Conservation (phyloP, 2,797 vertebrate genomes). For the Muscicapa comitata region DNA sequence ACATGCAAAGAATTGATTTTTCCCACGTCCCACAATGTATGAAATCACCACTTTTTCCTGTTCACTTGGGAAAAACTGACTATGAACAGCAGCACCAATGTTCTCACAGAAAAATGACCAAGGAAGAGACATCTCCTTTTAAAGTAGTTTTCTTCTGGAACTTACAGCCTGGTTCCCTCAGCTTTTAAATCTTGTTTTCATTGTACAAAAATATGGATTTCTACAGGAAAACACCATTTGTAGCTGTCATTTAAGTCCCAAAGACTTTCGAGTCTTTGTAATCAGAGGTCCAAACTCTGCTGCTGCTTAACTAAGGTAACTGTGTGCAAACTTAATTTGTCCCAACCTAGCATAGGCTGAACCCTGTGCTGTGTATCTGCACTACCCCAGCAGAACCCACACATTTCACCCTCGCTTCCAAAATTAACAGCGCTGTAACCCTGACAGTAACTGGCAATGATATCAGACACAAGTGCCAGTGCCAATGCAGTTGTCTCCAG, state of each 20-base stretch:
- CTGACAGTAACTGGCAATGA: accelerated
- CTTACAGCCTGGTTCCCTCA: neutral
- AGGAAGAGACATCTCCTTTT: accelerated
- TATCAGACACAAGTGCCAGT: neutral
- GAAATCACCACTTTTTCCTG: accelerated
- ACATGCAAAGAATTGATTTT: accelerated
- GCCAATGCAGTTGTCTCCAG: neutral
- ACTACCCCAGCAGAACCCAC: no score
- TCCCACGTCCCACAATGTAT: no score
- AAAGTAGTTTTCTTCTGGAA: neutral
- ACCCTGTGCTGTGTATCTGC: neutral
- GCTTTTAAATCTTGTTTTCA: neutral
- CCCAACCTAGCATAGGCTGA: neutral
- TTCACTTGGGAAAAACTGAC: accelerated
- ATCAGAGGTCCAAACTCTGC: neutral
- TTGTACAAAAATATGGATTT: accelerated
- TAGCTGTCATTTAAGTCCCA: neutral
- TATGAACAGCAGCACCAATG: accelerated
- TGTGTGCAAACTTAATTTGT: no score
- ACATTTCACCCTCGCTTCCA: neutral
- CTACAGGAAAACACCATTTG: neutral
- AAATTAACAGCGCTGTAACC: accelerated
- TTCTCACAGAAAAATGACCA: accelerated
- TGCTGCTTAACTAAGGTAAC: neutral
- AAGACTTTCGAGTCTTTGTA: neutral